Conservation (phyloP, 2,797 vertebrate species). For the Myripristis jacobus region DNA sequence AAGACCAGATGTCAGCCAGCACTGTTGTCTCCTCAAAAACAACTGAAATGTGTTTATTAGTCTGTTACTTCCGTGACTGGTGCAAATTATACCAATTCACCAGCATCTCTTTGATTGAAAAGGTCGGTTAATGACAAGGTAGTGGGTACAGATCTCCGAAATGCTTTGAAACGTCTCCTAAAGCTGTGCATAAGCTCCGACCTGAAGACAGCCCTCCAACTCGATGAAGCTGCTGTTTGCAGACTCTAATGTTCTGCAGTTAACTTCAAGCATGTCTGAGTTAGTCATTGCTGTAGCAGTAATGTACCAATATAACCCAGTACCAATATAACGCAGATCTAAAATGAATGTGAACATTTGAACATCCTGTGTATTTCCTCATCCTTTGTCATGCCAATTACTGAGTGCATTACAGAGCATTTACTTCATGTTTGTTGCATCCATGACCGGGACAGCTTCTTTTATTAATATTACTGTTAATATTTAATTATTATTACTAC, state of each 20-base stretch:
- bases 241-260: constrained; percentile 62
- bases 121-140: constrained; percentile 72
- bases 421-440: too few species aligned
- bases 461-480: too few species aligned
- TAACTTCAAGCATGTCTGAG: background rate
- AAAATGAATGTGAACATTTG: too few species aligned
- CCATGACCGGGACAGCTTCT: too few species aligned
- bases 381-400: too few species aligned
- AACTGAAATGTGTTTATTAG: constrained; percentile 54
- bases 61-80: constrained; percentile 57
- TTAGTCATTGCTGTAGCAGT: too few species aligned
- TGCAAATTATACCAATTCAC: constrained; percentile 66
- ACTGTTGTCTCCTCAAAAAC: constrained; percentile 55
- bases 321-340: too few species aligned
- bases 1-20: constrained; percentile 71
- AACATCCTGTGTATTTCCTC: too few species aligned
- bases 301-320: too few species aligned
- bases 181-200: constrained; percentile 3
- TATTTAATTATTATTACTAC: too few species aligned
- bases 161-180: constrained; percentile 15
- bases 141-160: constrained; percentile 46
- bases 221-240: constrained; percentile 29
- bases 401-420: constrained; percentile 9
- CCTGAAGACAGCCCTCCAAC: constrained; percentile 52
- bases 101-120: constrained; percentile 59